These are phyloP conservation scores for Diceros bicornis DNA, from an alignment of 2,797 vertebrate genomes.

Conservation along the genomic window DNA sequence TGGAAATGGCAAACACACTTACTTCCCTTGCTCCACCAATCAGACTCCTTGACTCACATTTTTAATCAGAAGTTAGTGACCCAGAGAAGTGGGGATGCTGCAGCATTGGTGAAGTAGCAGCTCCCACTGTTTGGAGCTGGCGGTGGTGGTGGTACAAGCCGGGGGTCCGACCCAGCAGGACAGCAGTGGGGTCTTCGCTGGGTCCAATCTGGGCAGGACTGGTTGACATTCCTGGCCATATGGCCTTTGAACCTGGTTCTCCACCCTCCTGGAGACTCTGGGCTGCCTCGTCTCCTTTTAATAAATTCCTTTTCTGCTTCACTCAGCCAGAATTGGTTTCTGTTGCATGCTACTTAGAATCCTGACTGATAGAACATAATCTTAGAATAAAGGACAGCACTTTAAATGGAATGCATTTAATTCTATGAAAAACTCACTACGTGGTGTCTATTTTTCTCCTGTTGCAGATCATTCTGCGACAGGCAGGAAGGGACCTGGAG, in stretches of 20 bases:
- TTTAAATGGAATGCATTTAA: not conserved
- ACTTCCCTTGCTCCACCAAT: not conserved
- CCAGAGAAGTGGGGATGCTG: not conserved
- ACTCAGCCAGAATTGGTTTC: slow-evolving; percentile 51
- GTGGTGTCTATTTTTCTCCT: not conserved
- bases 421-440: not conserved
- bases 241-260: not conserved
- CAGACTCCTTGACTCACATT: too few species aligned
- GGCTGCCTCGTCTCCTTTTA: not conserved
- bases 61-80: not conserved
- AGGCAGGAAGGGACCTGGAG: not conserved
- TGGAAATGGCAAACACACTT: not conserved
- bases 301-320: slow-evolving; percentile 60
- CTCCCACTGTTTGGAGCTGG: not conserved
- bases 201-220: not conserved
- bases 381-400: not conserved
- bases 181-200: not conserved
- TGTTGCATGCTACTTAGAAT: slow-evolving; percentile 38
- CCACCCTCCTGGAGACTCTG: not conserved
- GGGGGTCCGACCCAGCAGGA: not conserved
- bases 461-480: not conserved
- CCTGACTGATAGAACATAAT: not conserved
- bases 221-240: not conserved
- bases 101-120: not conserved
- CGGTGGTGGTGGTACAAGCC: not conserved